phyloP scores from a whole-genome alignment of 2,888 invertebrate genomes.

The Capitulum mitella region DNA sequence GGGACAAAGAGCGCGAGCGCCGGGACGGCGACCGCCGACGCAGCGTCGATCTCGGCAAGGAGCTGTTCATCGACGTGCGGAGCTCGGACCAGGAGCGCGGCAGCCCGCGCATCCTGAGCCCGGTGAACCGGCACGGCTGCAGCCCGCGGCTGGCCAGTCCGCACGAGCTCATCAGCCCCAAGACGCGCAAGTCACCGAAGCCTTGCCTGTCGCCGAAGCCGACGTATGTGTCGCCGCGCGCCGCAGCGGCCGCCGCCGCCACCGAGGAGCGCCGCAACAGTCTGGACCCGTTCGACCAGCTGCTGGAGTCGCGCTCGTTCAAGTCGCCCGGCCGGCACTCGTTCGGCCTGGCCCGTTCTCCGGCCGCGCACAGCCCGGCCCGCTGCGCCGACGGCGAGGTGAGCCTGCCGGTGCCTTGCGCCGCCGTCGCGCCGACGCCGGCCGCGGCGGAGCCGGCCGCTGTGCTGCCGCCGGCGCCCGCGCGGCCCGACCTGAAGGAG shows the following conservation, averaged over 20 bases:
- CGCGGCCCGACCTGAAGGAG: too few relatives aligned
- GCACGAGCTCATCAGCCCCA: constrained; percentile 2
- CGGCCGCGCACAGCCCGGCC: not conserved
- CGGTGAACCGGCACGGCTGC: constrained; percentile 9
- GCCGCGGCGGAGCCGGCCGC: not conserved
- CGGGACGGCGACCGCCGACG: not conserved
- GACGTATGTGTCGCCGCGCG: constrained; percentile 23
- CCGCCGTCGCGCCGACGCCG: not conserved
- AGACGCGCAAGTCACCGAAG: constrained; percentile 23
- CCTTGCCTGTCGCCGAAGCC: constrained; percentile 23
- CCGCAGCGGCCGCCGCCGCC: not conserved
- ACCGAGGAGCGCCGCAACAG: constrained; percentile 11
- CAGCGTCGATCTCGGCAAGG: constrained; percentile 5
- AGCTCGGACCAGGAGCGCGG: constrained; percentile 1
- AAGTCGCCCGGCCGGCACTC: constrained; percentile 18
- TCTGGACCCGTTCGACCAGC: constrained; percentile 29
- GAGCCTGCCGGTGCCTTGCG: not conserved
- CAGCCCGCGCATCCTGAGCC: constrained; percentile 13
- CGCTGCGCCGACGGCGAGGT: not conserved
- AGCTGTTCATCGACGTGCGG: constrained; percentile 19
- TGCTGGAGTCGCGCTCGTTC: constrained; percentile 28
- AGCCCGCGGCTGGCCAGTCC: constrained; percentile 4
- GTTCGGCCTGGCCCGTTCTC: not conserved
- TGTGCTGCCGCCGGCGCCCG: too few relatives aligned
- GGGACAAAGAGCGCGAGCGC: constrained; percentile 1